Evolutionary conservation across 1,140 invertebrate genomes (phyloP).

Genomic region (Drosophila ohnishii): DNA sequence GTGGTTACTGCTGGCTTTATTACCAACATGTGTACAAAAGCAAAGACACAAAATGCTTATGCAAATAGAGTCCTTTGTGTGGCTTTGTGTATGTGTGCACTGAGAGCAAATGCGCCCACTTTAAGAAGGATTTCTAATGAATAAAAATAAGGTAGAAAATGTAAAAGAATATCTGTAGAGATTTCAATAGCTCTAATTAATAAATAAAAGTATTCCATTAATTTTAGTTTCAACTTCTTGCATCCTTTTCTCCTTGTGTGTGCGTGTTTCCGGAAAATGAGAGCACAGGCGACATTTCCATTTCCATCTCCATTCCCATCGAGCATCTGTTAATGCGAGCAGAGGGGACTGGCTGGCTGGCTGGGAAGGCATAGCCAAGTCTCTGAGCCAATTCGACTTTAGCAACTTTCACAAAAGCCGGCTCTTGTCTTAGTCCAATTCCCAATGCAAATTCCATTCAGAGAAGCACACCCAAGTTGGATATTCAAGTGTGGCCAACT

Average conservation of each 20-base stretch:
- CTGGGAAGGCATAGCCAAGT: neutral
- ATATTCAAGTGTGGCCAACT: conserved; percentile 66
- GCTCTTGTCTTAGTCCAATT: conserved; percentile 74
- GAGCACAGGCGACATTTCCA: conserved; percentile 64
- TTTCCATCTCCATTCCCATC: conserved; percentile 48
- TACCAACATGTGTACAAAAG: conserved; percentile 52
- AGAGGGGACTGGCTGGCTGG: neutral
- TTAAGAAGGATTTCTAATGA: fast-evolving
- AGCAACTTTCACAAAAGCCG: conserved; percentile 60
- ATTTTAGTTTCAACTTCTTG: neutral
- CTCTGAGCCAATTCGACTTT: conserved; percentile 66
- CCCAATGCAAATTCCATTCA: conserved; percentile 70
- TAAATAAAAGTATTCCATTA: neutral
- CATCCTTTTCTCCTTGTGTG: conserved; percentile 7
- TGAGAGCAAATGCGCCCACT: neutral
- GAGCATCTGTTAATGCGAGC: conserved; percentile 68
- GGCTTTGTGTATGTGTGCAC: neutral
- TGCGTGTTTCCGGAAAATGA: conserved; percentile 50
- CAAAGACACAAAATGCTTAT: conserved; percentile 49
- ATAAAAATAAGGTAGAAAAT: neutral
- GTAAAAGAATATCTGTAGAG: neutral
- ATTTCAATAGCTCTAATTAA: neutral
- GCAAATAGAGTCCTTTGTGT: conserved; percentile 32
- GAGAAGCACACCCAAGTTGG: conserved; percentile 44
- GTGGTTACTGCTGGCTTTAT: conserved; percentile 32